Base-by-base conservation (phyloP, 35 echinoderm and acorn worm species). In the Strongylocentrotus purpuratus region DNA sequence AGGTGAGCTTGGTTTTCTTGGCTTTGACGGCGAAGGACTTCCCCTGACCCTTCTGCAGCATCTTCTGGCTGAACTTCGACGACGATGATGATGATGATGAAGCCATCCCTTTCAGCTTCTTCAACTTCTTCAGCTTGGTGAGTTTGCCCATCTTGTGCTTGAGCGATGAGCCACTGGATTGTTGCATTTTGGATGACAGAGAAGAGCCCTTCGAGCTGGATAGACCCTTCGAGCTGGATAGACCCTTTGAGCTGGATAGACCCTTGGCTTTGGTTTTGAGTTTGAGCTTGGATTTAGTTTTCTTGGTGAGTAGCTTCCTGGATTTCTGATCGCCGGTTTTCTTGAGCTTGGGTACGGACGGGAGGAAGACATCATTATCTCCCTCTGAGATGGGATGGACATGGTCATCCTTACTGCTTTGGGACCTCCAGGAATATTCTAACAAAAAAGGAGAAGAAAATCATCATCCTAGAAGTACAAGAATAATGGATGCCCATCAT, bases 321-420 rank as follows among this genome's bases (percentile, higher is more conserved):
- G 89, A 90, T 95, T 97, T 97, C 94, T 95, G 94, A 71, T 33
- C 94, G 12, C 94, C 32, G 45, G 86, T 94, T 86, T 95, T 95
- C 89, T 94, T 97, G 25, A 91, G 88, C 61, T 94, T 94, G 31
- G 94, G 78, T 48, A 3, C 11, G 12, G 32, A 78, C 12, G 91
- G 91, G 33, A 93, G 48, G 47, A 93, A 93, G 18, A 93, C 91
- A 31, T 93, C 91, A 28, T 93, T 93, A n/a, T 93, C 91, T 14
- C 91, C 91, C 48, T 93, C 91, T 22, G 46, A 50, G 47, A 93
- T 58, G 91, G 91, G 12, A 31, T 93, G 17, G 46, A 48, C 8
- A 41, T 41, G 35, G 91, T 93, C 91, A 58, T 93, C 91, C 48
- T 93, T 93, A 28, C 91, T 93, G 91, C 91, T 93, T 58, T 93